Base-by-base conservation (phyloP, 1,140 invertebrate genomes). In the Philopotamus ludificatus region DNA sequence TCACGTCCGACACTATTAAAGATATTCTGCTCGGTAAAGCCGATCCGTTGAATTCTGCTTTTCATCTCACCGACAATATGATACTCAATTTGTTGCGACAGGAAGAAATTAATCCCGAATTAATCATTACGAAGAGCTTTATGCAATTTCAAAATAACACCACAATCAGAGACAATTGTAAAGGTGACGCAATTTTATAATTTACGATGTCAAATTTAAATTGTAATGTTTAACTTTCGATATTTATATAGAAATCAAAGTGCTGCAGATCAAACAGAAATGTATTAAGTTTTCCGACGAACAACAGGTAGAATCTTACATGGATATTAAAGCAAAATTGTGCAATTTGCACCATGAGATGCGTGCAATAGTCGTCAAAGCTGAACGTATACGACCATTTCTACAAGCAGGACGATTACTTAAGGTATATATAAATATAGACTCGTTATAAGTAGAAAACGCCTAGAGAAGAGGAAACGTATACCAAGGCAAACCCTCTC, bases 1-100 rank as follows among this genome's bases (percentile, higher is more conserved):
- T 26, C 16, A 22, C 9, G 1, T 22, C 20, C 12, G 93, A 99
- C 76, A 93, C 96, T 79, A 95, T 99, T 63, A 86, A 94, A 74
- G 85, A 89, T 47, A 90, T 99, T 68, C 85, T 99, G 1, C 92
- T 96, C 80, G 97, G 97, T 28, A 86, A 87, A 73, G 87, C 97
- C 0, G 97, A 99, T 82, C 91, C 95, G 0, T 89, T 99, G 21
- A 99, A 99, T 78, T 98, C 95, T 1, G 97, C 97, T 0, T 99
- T 99, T 79, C 97, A 99, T 80, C 82, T 99, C 49, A 99, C 97
- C 0, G 99, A 99, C 75, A 99, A 99, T 76, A 99, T 99, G 98
- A 67, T 70, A 9, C 79, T 99, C 7, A 99, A 99, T 85, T 81
- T 99, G 64, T 78, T 99, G 41, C 79, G 89, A 74, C 97, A 99